Base-by-base conservation (phyloP, 2,113 vertebrate genomes). In the Platichthys flesus region DNA sequence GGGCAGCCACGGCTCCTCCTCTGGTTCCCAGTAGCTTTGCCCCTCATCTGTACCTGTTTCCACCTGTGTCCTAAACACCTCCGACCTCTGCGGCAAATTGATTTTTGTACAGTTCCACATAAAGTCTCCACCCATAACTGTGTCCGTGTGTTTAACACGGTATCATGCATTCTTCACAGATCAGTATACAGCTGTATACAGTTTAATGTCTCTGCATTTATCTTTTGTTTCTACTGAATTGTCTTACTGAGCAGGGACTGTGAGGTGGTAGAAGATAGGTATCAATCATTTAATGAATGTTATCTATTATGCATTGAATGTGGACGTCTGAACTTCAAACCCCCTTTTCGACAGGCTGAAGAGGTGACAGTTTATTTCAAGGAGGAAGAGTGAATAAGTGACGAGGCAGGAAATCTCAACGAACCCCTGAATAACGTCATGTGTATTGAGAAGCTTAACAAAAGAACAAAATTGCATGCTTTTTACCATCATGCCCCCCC, bases 11-110 rank as follows among this genome's bases (percentile, higher is more conserved):
- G 91, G 92, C 66, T 91, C 92, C 0, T 91, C 91, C 64, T 91
- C 91, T 54, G 95, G 96, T 62, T 86, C 96, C 14, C 96, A 96
- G 93, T 96, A 95, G 81, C 83, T 64, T 31, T 31, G 15, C 55
- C 52, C 72, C 21, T 49, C 65, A 49, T 71, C 65, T 74, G 23
- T 40, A 62, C 90, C 85, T 76, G 75, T 78, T 47, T 51, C 81
- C 72, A 56, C 76, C 69, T 42, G 31, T 76, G 59, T 84, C 86
- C 83, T 69, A 52, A 75, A 74, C 71, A 67, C 72, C 75, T 78
- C 78, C 52, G 75, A 87, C 88, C 76, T 81, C 85, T 62, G 74
- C 74, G 68, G 76, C 70, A 40, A 66, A 57, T 76, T 23, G 49
- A 76, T 86, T 85, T 31, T 89, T 88, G 88, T 90, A 88, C 80